Base-by-base conservation (phyloP, 1,140 invertebrate species). In the Ladona fulva region DNA sequence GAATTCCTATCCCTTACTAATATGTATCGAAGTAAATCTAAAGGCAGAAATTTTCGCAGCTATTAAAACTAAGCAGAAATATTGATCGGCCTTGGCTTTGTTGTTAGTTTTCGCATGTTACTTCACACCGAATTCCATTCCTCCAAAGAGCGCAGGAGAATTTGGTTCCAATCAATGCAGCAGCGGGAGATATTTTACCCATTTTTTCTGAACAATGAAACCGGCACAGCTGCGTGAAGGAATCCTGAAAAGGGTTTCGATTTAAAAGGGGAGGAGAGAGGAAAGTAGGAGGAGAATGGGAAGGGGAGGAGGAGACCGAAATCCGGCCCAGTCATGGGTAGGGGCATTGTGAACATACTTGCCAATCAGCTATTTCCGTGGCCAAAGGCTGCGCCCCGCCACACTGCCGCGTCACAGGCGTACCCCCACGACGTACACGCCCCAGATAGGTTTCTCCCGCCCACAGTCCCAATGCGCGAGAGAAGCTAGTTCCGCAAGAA, bases 231-330 rank as follows among this genome's bases (percentile, higher is more conserved):
- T 66, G 52, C 16, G 52, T 66, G 52, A 3, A 1, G 52, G 29
- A 37, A 37, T 8, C 52, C 52, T 3, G 5, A 66, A 66, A 22
- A 66, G 29, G 29, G 29, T 37, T 37, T 12, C 44, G 44, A 12
- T 66, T 66, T 66, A 66, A 66, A 66, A 66, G 52, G 52, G 52
- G 52, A 66, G 52, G 52, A 66, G 52, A 66, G 52, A 66, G 52
- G 14, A 22, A 66, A 66, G 52, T 66, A 66, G 52, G 52, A 66
- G 52, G 52, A 66, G 52, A 52, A 52, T 52, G 44, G 44, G 44
- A 66, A 66, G 52, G 52, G 52, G 52, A 66, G 52, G 52, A 66
- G 52, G 52, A 66, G 52, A 66, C 3, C 52, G 52, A 66, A 66
- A 66, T 66, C 52, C 52, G 52, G 52, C 52, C 52, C 52, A 66